A percentile compares a stretch with the other conserved stretches of the same genome.
phyloP scores from a whole-genome alignment of 2,888 invertebrate species.

The Oconnorella tubifera region DNA sequence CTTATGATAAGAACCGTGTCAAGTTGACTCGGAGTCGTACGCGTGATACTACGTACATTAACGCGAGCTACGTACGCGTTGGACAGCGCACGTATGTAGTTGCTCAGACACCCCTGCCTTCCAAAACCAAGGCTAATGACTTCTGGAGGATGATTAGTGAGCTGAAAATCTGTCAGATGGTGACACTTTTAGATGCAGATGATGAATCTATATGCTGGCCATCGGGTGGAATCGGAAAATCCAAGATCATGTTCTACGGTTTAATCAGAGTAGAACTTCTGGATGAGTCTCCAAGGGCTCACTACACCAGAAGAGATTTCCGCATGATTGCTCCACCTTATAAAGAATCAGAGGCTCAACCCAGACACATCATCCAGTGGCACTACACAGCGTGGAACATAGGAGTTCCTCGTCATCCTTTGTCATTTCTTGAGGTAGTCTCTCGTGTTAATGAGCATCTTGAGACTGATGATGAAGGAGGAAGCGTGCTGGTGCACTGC shows the following conservation, averaged over 20 bases:
- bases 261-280: conserved; percentile 10
- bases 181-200: conserved; percentile 24
- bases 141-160: conserved; percentile 33
- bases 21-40: background rate
- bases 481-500: conserved; percentile 26
- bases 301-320: conserved; percentile 18
- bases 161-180: conserved; percentile 16
- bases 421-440: conserved; percentile 19
- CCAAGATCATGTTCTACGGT: background rate
- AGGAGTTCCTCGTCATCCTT: conserved; percentile 18
- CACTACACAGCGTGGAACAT: conserved; percentile 21
- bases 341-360: no score
- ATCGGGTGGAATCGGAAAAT: conserved; percentile 13
- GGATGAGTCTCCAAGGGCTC: conserved; percentile 11
- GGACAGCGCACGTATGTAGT: conserved; percentile 18
- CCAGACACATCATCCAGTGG: conserved; percentile 18
- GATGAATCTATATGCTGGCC: conserved; percentile 5
- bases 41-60: conserved; percentile 25
- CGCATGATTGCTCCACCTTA: background rate
- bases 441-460: background rate
- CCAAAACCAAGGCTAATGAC: conserved; percentile 15
- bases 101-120: conserved; percentile 23
- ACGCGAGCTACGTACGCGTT: conserved; percentile 24
- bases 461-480: background rate
- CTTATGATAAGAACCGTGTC: conserved; percentile 30